A percentile compares a stretch with the other conserved stretches of the same genome.
Conservation (phyloP, 2,888 invertebrate species). For the Melieria picta region DNA sequence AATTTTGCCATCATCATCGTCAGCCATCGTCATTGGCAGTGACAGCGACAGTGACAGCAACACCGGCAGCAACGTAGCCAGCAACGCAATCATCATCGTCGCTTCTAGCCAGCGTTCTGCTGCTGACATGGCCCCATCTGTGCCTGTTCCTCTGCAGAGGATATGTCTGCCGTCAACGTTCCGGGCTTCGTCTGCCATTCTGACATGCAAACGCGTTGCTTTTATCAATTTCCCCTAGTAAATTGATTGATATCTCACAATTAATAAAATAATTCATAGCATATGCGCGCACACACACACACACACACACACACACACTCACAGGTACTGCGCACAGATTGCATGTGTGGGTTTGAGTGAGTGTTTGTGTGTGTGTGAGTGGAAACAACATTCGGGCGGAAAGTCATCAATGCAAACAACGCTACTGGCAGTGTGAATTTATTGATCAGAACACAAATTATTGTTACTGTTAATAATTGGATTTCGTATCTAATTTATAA, state of each 20-base stretch:
- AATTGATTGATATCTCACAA: constrained; percentile 57
- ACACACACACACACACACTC: constrained; percentile 1
- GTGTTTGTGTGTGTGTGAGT: too few relatives aligned
- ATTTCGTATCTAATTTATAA: constrained; percentile 49
- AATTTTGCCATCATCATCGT: too few relatives aligned
- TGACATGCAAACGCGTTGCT: background rate
- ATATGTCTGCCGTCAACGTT: background rate
- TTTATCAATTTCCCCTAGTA: constrained; percentile 18
- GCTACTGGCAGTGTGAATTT: constrained; percentile 5
- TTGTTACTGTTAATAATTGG: constrained; percentile 46
- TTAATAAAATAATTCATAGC: constrained; percentile 57
- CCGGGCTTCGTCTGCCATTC: too few relatives aligned
- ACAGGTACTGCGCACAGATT: background rate
- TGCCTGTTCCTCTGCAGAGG: background rate
- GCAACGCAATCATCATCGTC: too few relatives aligned
- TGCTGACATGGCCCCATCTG: background rate
- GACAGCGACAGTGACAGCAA: too few relatives aligned
- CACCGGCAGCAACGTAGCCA: too few relatives aligned
- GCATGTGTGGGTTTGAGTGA: background rate
- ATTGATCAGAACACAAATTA: constrained; percentile 35
- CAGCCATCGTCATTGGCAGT: too few relatives aligned
- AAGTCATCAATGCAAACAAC: background rate
- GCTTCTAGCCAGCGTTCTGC: too few relatives aligned
- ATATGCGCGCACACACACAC: background rate
- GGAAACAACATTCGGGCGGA: too few relatives aligned